Percentiles rank a stretch among this genome's conserved stretches.
Evolutionary conservation across 2,797 vertebrate genomes (phyloP).

Genomic region (Trematomus bernacchii): DNA sequence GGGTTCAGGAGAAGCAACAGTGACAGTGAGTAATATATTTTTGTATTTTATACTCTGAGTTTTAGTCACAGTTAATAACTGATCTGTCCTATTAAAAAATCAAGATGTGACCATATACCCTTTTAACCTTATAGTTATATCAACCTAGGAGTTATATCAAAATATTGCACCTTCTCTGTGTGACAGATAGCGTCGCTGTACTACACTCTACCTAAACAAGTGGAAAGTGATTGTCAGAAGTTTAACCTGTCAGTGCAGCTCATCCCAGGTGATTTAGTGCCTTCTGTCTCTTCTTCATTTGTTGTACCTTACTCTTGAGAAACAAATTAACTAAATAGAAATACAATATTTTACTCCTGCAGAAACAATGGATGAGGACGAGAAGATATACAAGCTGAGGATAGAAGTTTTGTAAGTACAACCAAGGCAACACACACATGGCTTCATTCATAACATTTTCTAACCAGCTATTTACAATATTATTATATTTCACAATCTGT

Average conservation of each 20-base stretch:
- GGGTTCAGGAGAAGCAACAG: constrained; percentile 68
- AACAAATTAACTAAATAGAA: too few species aligned
- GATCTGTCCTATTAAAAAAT: background rate
- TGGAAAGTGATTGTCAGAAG: constrained; percentile 80
- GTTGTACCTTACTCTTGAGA: too few species aligned
- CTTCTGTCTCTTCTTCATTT: too few species aligned
- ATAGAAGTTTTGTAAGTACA: too few species aligned
- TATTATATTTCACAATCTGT: too few species aligned
- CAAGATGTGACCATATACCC: background rate
- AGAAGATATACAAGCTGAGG: too few species aligned
- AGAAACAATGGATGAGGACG: too few species aligned
- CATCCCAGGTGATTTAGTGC: constrained; percentile 34
- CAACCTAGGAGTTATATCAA: background rate
- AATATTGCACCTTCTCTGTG: background rate
- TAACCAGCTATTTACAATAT: too few species aligned
- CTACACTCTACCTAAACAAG: constrained; percentile 82
- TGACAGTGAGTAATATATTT: constrained; percentile 52
- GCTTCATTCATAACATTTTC: too few species aligned
- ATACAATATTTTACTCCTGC: too few species aligned
- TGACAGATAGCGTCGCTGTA: constrained; percentile 88
- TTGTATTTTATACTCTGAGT: background rate
- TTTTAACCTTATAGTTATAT: background rate
- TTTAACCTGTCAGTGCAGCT: constrained; percentile 83
- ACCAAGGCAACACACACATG: too few species aligned
- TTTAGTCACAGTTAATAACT: background rate